phyloP scores from a whole-genome alignment of 1,140 invertebrate genomes.

The Papilio polyxenes region DNA sequence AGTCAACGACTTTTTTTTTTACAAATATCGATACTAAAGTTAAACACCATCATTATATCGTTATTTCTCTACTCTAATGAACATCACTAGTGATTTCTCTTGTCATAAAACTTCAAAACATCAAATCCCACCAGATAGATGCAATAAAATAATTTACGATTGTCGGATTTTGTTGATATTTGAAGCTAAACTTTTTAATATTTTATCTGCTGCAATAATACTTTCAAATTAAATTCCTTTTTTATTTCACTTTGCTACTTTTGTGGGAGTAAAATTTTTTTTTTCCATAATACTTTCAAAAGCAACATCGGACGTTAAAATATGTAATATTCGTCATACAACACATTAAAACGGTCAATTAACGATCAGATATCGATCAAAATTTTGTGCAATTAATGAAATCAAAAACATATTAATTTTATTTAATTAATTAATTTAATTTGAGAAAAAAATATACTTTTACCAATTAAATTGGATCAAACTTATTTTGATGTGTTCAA shows the following conservation, averaged over 20 bases:
- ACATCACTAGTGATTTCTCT: constrained; percentile 12
- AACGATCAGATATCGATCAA: neutral
- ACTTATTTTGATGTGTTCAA: neutral
- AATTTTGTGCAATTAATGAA: neutral
- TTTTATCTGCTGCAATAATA: neutral
- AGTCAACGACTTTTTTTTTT: neutral
- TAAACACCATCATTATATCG: neutral
- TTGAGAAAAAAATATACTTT: neutral
- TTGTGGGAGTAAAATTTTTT: neutral
- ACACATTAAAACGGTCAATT: neutral
- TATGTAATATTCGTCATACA: neutral
- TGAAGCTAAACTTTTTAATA: neutral
- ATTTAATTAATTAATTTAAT: neutral
- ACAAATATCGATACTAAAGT: neutral
- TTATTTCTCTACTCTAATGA: neutral
- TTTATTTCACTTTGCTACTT: neutral
- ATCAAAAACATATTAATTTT: neutral
- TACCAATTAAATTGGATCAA: neutral
- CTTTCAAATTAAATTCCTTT: neutral
- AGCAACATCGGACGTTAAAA: neutral
- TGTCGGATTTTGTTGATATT: neutral
- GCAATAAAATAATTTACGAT: constrained; percentile 14
- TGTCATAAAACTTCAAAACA: constrained; percentile 21
- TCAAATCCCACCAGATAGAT: neutral
- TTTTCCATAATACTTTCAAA: neutral